Evolutionary conservation across 1,140 invertebrate genomes (phyloP).

Genomic region (Drosophila dunni): DNA sequence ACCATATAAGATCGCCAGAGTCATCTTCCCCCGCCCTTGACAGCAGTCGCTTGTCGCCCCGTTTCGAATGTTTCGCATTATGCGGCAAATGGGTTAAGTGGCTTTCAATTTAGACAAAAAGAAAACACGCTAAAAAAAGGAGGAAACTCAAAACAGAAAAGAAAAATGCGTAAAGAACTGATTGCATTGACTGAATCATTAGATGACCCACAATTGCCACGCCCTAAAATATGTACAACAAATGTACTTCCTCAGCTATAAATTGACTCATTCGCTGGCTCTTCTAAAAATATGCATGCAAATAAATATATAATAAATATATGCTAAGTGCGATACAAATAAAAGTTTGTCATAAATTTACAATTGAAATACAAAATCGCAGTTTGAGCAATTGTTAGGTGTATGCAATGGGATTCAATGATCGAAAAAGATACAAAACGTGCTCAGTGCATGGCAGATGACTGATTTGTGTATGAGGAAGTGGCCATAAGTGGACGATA

Average conservation of each 20-base stretch:
- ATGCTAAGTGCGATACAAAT: conserved; percentile 23
- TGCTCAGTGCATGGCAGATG: not conserved
- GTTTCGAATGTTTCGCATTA: conserved; percentile 71
- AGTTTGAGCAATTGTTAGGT: conserved; percentile 1
- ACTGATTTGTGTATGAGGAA: conserved; percentile 5
- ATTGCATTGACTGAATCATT: conserved; percentile 45
- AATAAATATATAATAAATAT: not conserved
- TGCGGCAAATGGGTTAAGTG: conserved; percentile 78
- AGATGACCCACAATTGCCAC: conserved; percentile 19
- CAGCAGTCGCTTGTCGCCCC: conserved; percentile 38
- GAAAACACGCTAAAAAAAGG: not conserved
- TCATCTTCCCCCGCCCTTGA: not conserved
- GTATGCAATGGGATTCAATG: conserved; percentile 10
- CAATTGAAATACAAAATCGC: conserved; percentile 18
- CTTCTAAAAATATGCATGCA: not conserved
- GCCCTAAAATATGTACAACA: conserved; percentile 22
- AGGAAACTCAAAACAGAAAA: conserved; percentile 1
- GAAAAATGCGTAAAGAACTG: conserved; percentile 52
- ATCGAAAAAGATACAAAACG: not conserved
- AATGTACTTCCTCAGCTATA: conserved; percentile 45
- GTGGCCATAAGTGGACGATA: not conserved
- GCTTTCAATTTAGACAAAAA: conserved; percentile 68
- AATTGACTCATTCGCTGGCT: conserved; percentile 49
- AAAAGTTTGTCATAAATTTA: conserved; percentile 53
- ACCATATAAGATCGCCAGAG: conserved; percentile 35